A percentile compares a stretch with the other conserved stretches of the same genome.
These are phyloP conservation scores for Siniperca scherzeri DNA, from an alignment of 2,797 vertebrate species.

Conservation along the genomic window DNA sequence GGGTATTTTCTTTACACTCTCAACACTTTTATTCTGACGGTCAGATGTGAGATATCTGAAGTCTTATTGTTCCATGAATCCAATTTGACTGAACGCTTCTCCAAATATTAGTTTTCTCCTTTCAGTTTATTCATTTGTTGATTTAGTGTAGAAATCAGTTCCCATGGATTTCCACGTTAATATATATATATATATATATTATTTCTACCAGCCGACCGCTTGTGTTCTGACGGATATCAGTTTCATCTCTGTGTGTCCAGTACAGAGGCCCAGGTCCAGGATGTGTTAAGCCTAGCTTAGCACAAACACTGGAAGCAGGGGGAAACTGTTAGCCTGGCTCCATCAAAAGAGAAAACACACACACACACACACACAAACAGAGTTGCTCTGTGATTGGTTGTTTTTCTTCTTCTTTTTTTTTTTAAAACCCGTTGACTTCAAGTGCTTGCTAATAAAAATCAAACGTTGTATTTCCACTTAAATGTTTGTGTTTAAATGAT, in stretches of 20 bases:
- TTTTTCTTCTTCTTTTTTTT: background rate
- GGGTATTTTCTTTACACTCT: no score
- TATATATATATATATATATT: background rate
- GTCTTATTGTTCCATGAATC: no score
- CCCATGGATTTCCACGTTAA: background rate
- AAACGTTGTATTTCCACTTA: constrained; percentile 20
- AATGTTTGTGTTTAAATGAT: background rate
- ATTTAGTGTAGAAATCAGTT: no score
- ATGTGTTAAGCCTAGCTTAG: constrained; percentile 14
- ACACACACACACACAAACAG: background rate
- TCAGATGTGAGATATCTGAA: no score
- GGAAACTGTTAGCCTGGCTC: constrained; percentile 8
- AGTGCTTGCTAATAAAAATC: constrained; percentile 12
- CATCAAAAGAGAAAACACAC: background rate
- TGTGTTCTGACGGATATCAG: no score
- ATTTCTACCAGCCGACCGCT: background rate
- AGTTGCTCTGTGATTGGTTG: constrained; percentile 25
- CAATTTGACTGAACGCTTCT: no score
- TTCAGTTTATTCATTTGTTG: no score
- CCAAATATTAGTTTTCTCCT: no score
- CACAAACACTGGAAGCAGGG: constrained; percentile 5
- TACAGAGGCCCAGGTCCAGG: no score
- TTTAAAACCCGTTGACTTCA: background rate
- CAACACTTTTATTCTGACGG: no score
- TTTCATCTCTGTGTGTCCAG: background rate